These are phyloP conservation scores for Zosterops borbonicus DNA, from an alignment of 2,113 vertebrate species.

Conservation along the genomic window DNA sequence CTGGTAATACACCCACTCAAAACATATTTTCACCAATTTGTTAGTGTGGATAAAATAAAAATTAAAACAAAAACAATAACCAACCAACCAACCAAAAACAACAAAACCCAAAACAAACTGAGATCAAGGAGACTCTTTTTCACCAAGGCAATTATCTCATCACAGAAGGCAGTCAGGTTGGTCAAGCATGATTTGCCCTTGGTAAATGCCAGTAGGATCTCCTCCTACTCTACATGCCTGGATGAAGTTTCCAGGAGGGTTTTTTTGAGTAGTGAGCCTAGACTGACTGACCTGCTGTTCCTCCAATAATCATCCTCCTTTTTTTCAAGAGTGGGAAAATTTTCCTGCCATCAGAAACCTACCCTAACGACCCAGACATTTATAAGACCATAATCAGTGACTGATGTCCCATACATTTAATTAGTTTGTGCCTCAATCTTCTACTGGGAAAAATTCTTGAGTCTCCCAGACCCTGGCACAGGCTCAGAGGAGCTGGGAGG, in stretches of 20 bases:
- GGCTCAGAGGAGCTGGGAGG: background rate
- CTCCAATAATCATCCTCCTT: accelerated
- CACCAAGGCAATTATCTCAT: background rate
- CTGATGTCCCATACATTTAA: background rate
- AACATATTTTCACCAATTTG: background rate
- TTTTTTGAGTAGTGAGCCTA: background rate
- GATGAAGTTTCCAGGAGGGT: background rate
- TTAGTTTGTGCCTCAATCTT: background rate
- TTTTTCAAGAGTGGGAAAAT: background rate
- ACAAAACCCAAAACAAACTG: background rate
- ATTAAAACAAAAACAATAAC: background rate
- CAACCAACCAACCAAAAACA: background rate
- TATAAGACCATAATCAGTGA: background rate
- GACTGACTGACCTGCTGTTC: background rate
- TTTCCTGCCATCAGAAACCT: background rate
- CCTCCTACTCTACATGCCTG: background rate
- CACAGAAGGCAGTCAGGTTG: background rate
- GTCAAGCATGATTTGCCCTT: background rate
- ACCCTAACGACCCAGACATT: background rate
- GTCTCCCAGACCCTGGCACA: background rate
- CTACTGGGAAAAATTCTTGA: background rate
- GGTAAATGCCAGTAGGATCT: background rate
- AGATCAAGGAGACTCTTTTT: background rate
- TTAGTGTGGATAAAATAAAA: background rate
- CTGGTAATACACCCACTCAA: background rate